Evolutionary conservation across 2,888 invertebrate species (phyloP), one percentile per base, ranked within the genome.

Genomic region (Aphodius sticticus): DNA sequence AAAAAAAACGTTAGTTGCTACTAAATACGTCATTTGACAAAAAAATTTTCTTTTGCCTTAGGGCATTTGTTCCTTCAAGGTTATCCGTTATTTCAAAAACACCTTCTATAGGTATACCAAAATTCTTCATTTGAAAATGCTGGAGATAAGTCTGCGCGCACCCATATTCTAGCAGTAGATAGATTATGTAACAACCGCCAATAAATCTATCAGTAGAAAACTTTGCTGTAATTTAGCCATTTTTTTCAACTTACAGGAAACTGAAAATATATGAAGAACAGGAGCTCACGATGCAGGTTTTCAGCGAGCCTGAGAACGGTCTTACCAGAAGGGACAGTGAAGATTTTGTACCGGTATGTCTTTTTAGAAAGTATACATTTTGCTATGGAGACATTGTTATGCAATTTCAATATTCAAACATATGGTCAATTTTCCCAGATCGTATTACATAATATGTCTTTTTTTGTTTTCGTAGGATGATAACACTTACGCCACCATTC

Each of bases 261-360:
- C 90, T 97, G 36, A 93, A 97, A 87, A 93, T 96, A 0, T 97
- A 97, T 84, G 97, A 97, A 89, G 97, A 97, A 85, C 97, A 97
- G 89, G 97, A 97, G 89, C 90, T 97, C 79, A 97, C 96, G 38
- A 97, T 97, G 97, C 96, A 97, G 88, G 97, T 97, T 16, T 96
- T 97, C 86, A 94, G 94, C 83, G 95, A 95, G 86, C 93, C 94
- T 12, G 95, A 95, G 88, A 90, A 84, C 81, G 83, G 84, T 37
- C 80, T 86, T 69, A 86, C 85, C 86, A 86, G 87, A 90, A 84
- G 91, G 87, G 86, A 90, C 86, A 90, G 90, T 87, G 87, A 90
- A 86, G 89, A 92, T 87, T 89, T 90, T 87, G 85, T 90, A 85
- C 88, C 91, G 78, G 90, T 90, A 86, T 87, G 86, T 85, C n/a